Evolutionary conservation across 2,888 invertebrate genomes (phyloP), one percentile per base, ranked within the genome.

Genomic region (Brachyptera putata): DNA sequence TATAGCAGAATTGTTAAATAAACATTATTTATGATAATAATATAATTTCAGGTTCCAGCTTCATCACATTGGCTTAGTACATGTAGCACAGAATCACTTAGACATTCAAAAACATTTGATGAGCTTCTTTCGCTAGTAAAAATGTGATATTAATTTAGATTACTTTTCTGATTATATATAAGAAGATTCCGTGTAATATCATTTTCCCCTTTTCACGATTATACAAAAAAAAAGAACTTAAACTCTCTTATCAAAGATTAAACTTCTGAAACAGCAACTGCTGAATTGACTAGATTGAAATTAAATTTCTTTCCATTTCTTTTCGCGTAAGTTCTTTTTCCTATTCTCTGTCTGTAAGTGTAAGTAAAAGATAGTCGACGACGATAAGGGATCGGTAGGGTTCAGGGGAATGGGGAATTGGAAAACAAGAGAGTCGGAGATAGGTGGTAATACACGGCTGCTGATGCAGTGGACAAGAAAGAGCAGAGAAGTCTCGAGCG

Each of bases 221-320:
- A 53, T 24, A 24, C 18, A 36, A 41, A 43, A 55, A 36, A 41
- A 43, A 55, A 53, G 34, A 59, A 57, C 62, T 64, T 64, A 61
- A 67, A 63, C 46, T 18, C 66, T 68, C 71, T 71, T 77, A 77
- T 77, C 74, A 71, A 75, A 77, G 78, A 77, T 78, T 78, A 77
- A 77, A 77, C 76, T 77, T 75, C 61, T 57, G 53, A 59, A 61
- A 63, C 61, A 63, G 61, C 60, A 76, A 77, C 74, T 78, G 78
- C 77, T 77, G 78, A 78, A 77, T 77, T 77, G 76, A 78, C 77
- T 74, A 75, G 76, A 77, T 77, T 74, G 77, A 77, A 78, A 79
- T 79, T 78, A 78, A 78, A 78, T 78, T 78, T 77, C 74, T 73
- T 72, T 72, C 70, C 72, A 65, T 65, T 67, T 64, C 43, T 39